phyloP scores from a whole-genome alignment of 1,140 invertebrate species.

The Lepidurus apus region DNA sequence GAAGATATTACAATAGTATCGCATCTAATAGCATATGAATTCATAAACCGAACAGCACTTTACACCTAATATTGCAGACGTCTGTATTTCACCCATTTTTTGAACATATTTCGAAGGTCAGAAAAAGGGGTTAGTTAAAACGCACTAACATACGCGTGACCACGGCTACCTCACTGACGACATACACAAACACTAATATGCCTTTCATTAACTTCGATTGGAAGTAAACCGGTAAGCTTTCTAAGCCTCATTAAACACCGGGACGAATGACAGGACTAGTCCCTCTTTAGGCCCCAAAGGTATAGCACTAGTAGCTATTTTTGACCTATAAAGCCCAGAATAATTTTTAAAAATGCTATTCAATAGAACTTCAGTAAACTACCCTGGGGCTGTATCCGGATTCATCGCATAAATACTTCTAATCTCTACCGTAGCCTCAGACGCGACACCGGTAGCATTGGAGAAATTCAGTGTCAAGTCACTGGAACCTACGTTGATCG shows the following conservation, averaged over 20 bases:
- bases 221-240: background rate
- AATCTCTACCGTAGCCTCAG: constrained; percentile 37
- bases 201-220: background rate
- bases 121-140: too few relatives aligned
- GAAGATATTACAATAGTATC: too few relatives aligned
- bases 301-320: constrained; percentile 35
- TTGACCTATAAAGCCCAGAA: constrained; percentile 30
- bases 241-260: background rate
- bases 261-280: constrained; percentile 35
- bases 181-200: too few relatives aligned
- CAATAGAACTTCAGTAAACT: constrained; percentile 24
- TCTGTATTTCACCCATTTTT: too few relatives aligned
- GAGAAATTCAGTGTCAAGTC: constrained; percentile 49
- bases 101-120: too few relatives aligned
- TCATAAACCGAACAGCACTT: too few relatives aligned
- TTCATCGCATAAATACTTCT: constrained; percentile 31
- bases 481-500: constrained; percentile 54
- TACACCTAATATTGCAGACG: too few relatives aligned
- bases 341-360: background rate
- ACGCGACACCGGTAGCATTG: constrained; percentile 45
- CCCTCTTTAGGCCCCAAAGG: constrained; percentile 37
- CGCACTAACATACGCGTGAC: too few relatives aligned
- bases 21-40: too few relatives aligned
- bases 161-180: too few relatives aligned
- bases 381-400: constrained; percentile 11